A percentile compares a stretch with the other conserved stretches of the same genome.
These are phyloP conservation scores for Campoplex capitator DNA, from an alignment of 2,888 invertebrate species.

Conservation along the genomic window DNA sequence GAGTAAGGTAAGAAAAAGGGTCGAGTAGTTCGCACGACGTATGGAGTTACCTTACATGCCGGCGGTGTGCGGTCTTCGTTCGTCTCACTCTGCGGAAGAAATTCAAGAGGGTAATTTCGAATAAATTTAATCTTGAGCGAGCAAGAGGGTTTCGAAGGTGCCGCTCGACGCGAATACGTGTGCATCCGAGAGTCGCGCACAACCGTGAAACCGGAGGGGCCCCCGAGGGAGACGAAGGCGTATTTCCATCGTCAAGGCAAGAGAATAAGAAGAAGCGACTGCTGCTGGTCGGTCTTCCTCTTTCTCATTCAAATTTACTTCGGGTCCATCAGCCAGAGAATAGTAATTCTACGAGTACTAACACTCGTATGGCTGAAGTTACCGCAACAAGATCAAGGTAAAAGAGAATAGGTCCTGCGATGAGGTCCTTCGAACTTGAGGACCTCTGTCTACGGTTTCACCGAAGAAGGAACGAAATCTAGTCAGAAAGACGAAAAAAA, in stretches of 20 bases:
- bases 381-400: conserved; percentile 65
- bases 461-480: conserved; percentile 55
- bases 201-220: conserved; percentile 75
- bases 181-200: conserved; percentile 52
- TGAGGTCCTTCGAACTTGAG: conserved; percentile 40
- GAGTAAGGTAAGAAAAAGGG: conserved; percentile 43
- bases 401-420: conserved; percentile 50
- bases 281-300: conserved; percentile 54
- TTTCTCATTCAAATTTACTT: conserved; percentile 71
- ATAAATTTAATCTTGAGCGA: conserved; percentile 78
- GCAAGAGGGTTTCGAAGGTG: conserved; percentile 73
- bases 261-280: conserved; percentile 39
- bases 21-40: conserved; percentile 72
- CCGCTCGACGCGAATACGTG: conserved; percentile 55
- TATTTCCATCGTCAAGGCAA: conserved; percentile 53
- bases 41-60: conserved; percentile 77
- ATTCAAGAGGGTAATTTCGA: conserved; percentile 80
- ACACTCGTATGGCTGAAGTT: conserved; percentile 71
- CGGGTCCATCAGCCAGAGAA: conserved; percentile 60
- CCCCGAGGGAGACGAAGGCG: conserved; percentile 47
- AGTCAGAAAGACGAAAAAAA: conserved; percentile 46
- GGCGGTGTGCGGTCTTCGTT: conserved; percentile 71
- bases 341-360: conserved; percentile 56
- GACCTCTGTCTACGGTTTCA: conserved; percentile 72
- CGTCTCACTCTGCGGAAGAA: conserved; percentile 74